These are phyloP conservation scores for Pogoniulus pusillus DNA, from an alignment of 2,797 vertebrate genomes.

Conservation along the genomic window DNA sequence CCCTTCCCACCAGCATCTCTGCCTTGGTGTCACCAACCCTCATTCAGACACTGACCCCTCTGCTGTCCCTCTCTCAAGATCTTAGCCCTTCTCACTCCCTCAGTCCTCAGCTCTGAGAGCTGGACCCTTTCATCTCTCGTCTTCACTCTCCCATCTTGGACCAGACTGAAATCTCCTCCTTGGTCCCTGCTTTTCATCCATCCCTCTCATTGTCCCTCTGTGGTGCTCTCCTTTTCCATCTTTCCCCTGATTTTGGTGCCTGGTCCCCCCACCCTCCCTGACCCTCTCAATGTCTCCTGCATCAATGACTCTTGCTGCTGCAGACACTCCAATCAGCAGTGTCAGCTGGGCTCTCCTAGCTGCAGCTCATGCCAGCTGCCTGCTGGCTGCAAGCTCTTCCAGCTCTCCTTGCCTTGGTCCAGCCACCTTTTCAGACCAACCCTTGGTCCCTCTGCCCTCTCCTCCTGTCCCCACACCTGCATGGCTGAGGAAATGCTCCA, in stretches of 20 bases:
- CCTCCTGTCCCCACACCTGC: not conserved
- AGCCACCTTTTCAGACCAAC: not conserved
- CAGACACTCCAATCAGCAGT: not conserved
- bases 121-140: not conserved
- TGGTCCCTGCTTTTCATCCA: not conserved
- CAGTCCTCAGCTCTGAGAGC: not conserved
- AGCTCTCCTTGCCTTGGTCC: not conserved
- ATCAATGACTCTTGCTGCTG: not conserved
- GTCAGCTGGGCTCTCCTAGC: fast-evolving
- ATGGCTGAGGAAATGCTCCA: not conserved
- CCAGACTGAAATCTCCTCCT: not conserved
- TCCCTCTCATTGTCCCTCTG: not conserved
- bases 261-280: not conserved
- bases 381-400: not conserved
- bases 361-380: not conserved
- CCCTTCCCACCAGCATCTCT: not conserved
- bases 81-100: not conserved
- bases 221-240: not conserved
- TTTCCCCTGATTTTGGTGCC: not conserved
- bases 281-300: not conserved
- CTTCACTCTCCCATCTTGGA: not conserved
- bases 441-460: not conserved
- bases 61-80: not conserved
- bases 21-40: not conserved
- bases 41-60: not conserved